These are phyloP conservation scores for Lycophotia porphyrea DNA, from an alignment of 2,888 invertebrate genomes.

Conservation along the genomic window DNA sequence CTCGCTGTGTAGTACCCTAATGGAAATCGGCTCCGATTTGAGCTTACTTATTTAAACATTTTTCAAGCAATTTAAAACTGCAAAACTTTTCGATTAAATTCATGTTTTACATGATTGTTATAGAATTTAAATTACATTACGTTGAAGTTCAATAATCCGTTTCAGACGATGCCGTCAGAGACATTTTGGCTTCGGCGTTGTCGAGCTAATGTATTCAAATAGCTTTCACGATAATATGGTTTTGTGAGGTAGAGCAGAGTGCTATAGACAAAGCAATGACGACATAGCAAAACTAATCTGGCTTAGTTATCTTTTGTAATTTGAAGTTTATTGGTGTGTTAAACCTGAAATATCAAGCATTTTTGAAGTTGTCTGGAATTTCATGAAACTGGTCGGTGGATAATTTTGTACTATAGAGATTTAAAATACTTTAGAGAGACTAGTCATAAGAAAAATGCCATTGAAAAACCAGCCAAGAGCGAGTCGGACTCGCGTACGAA, in stretches of 20 bases:
- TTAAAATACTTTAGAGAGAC: not conserved
- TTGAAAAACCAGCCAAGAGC: no score
- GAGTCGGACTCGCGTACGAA: no score
- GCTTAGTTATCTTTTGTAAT: not conserved
- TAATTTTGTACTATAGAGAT: not conserved
- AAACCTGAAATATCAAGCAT: not conserved
- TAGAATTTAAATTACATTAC: constrained; percentile 35
- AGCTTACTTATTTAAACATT: constrained; percentile 33
- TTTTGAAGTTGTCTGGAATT: not conserved
- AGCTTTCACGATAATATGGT: constrained; percentile 25
- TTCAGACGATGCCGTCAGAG: not conserved
- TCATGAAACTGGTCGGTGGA: no score
- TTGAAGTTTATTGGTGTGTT: not conserved
- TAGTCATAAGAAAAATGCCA: not conserved
- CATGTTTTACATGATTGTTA: not conserved
- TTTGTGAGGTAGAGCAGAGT: constrained; percentile 8
- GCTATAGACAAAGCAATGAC: not conserved
- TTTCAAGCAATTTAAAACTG: constrained; percentile 8
- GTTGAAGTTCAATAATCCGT: constrained; percentile 31
- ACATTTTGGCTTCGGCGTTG: constrained; percentile 25
- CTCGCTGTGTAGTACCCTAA: not conserved
- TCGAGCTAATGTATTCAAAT: constrained; percentile 43
- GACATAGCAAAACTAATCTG: not conserved
- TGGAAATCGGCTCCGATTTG: constrained; percentile 21
- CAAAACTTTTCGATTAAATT: constrained; percentile 21